Conservation (phyloP, 2,888 invertebrate species). For the Tholera decimalis region DNA sequence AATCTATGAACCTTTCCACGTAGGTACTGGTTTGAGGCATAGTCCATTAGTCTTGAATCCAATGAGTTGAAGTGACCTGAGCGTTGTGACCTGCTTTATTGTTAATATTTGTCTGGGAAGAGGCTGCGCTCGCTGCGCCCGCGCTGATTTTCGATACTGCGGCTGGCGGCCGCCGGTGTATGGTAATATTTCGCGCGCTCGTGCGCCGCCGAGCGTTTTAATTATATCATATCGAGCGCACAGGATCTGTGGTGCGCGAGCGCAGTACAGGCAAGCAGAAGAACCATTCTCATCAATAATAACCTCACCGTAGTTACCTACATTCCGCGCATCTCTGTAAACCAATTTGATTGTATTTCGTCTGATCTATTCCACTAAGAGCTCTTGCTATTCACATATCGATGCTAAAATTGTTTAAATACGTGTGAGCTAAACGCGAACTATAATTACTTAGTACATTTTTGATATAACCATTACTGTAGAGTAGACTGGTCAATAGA, state of each 20-base stretch:
- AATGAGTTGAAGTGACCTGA: not conserved
- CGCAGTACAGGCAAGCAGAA: constrained; percentile 33
- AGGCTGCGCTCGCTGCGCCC: constrained; percentile 22
- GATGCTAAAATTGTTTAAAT: not conserved
- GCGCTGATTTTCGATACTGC: constrained; percentile 63
- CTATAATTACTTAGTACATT: not conserved
- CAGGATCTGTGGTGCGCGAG: constrained; percentile 68
- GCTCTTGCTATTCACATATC: not conserved
- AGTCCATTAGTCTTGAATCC: not conserved
- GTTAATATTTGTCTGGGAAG: constrained; percentile 35
- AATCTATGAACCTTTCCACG: not conserved
- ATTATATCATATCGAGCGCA: constrained; percentile 84
- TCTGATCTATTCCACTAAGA: too few species aligned
- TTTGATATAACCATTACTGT: too few species aligned
- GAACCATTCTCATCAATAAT: not conserved
- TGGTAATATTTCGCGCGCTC: constrained; percentile 88
- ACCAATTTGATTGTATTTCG: not conserved
- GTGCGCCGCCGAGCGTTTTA: constrained; percentile 81
- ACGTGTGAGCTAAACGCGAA: not conserved
- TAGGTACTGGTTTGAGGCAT: not conserved
- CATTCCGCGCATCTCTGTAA: not conserved
- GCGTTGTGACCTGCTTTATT: constrained; percentile 4
- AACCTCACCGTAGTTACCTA: not conserved
- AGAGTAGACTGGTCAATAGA: too few species aligned
- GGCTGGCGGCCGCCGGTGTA: constrained; percentile 66